Evolutionary conservation across 1,140 invertebrate genomes (phyloP).

Genomic region (Drosophila rufa): DNA sequence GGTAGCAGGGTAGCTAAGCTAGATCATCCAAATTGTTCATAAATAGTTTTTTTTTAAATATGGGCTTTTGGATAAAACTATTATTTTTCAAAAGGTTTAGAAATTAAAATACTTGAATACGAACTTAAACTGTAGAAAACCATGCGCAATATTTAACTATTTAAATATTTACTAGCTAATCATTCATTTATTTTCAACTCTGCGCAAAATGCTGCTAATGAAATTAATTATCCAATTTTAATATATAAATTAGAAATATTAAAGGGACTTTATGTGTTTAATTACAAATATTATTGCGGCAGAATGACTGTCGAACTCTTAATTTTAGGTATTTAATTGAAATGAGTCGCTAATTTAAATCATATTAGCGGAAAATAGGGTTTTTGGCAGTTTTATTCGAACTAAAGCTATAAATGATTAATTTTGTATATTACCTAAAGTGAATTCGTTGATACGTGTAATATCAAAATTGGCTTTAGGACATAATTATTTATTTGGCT

Average conservation of each 20-base stretch:
- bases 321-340: conserved; percentile 2
- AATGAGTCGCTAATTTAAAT: not conserved
- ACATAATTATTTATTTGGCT: no score
- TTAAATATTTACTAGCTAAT: not conserved
- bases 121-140: no score
- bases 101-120: no score
- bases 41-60: no score
- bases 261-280: conserved; percentile 2
- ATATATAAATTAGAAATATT: conserved; percentile 1
- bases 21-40: not conserved
- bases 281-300: not conserved
- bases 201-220: not conserved
- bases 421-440: no score
- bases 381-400: no score
- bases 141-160: not conserved
- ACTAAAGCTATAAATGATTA: no score
- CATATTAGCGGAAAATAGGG: not conserved
- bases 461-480: no score
- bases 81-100: no score
- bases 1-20: not conserved
- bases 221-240: not conserved
- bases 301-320: not conserved
- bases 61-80: no score
- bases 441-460: no score
- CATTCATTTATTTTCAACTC: not conserved